Conservation (phyloP, 2,797 vertebrate species). For the Crenichthys baileyi region DNA sequence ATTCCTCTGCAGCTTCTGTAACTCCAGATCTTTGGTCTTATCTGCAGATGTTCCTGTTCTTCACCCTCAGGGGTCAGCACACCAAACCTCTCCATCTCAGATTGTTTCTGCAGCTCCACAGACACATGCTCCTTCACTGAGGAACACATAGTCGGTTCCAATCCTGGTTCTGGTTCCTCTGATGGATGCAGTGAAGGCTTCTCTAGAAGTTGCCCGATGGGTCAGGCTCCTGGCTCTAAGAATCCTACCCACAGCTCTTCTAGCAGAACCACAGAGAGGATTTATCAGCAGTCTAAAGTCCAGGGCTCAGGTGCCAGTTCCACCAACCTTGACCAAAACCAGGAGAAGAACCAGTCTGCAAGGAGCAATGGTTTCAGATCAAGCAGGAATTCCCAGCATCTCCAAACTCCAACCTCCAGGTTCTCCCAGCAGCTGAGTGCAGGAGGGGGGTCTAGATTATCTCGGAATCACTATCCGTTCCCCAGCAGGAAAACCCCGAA, state of each 20-base stretch:
- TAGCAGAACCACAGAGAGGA: not conserved
- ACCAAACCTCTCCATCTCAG: not conserved
- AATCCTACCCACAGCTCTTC: not conserved
- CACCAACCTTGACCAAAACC: not conserved
- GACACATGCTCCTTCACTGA: not conserved
- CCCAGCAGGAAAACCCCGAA: slow-evolving; percentile 83
- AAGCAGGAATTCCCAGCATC: slow-evolving; percentile 14
- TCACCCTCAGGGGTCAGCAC: not conserved
- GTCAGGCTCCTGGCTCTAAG: not conserved
- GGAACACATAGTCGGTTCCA: slow-evolving; percentile 1
- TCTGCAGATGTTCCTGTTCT: slow-evolving; percentile 24
- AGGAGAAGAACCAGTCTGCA: not conserved
- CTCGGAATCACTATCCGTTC: slow-evolving; percentile 81
- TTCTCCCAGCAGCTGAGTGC: slow-evolving; percentile 61
- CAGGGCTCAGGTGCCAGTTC: not conserved
- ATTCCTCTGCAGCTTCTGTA: not conserved
- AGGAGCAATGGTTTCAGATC: slow-evolving; percentile 3
- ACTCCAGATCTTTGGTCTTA: not conserved
- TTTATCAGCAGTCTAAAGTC: too few species aligned
- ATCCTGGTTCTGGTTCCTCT: not conserved
- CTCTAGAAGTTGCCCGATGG: not conserved
- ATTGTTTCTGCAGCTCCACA: slow-evolving; percentile 12
- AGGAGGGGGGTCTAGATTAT: slow-evolving; percentile 8
- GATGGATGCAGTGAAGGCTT: not conserved
- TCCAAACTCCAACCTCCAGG: slow-evolving; percentile 1